Evolutionary conservation across 2,888 invertebrate species (phyloP).

Genomic region (Drosophila neutralis): DNA sequence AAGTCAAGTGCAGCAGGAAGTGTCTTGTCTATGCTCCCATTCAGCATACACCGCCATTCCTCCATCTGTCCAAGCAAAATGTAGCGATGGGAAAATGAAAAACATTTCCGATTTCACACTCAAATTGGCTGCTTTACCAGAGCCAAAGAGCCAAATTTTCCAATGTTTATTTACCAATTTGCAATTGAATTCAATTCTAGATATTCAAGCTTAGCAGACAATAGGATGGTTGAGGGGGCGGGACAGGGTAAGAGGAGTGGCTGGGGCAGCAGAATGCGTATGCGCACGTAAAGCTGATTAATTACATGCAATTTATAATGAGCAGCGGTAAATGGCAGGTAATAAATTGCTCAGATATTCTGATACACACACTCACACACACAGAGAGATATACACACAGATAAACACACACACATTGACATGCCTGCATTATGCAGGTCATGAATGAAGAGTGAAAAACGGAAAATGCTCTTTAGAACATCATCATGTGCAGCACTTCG

Average conservation of each 20-base stretch:
- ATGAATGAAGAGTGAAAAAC: slow-evolving; percentile 60
- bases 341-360: slow-evolving; percentile 68
- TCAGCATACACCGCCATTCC: neutral
- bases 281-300: slow-evolving; percentile 76
- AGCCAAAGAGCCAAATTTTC: slow-evolving; percentile 41
- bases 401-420: slow-evolving; percentile 5
- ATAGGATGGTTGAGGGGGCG: neutral
- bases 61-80: neutral
- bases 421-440: slow-evolving; percentile 46
- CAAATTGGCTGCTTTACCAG: slow-evolving; percentile 45
- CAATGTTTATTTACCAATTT: slow-evolving; percentile 73
- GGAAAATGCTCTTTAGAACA: slow-evolving; percentile 44
- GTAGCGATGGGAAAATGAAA: slow-evolving; percentile 29
- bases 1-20: slow-evolving; percentile 30
- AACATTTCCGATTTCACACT: slow-evolving; percentile 76
- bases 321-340: slow-evolving; percentile 77
- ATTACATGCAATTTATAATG: slow-evolving; percentile 78
- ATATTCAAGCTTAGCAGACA: slow-evolving; percentile 18
- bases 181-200: slow-evolving; percentile 75
- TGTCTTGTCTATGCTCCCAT: neutral
- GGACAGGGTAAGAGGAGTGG: neutral
- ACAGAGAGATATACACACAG: neutral
- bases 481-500: slow-evolving; percentile 19
- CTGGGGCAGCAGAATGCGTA: slow-evolving; percentile 48
- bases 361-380: slow-evolving; percentile 19